Evolutionary conservation across 2,888 invertebrate genomes (phyloP), one percentile per base, ranked within the genome.

Genomic region (Itoplectis maculator): DNA sequence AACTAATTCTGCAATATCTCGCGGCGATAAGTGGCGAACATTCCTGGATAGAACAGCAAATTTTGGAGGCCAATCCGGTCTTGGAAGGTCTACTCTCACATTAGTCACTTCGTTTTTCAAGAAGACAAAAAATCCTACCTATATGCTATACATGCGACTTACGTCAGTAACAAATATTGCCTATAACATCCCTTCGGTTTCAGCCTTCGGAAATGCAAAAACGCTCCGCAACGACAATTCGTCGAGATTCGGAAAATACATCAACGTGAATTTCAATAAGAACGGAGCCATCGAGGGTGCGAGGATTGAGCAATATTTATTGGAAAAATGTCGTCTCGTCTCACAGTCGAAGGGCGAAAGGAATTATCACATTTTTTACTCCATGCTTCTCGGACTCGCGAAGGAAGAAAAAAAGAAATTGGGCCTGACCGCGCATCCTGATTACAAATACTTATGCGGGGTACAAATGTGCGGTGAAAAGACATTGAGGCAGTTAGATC

Each of bases 11-110:
- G 0, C 98, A 99, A 93, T 99, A 98, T 92, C 93, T 99, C 88
- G 98, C 99, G 0, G 97, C 98, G 0, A 97, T 97, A 11, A 98
- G 97, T 91, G 98, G 98, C 0, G 98, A 98, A 90, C 98, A 98
- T 93, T 98, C 98, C 0, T 98, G 98, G 98, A 98, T 99, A 81
- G 99, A 99, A 92, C 98, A 99, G 90, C 99, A 99, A 93, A 98
- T 99, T 81, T 95, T 99, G 85, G 98, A 99, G 93, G 97, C 99
- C 0, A 99, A 99, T 94, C 98, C 99, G 0, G 97, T 99, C 87
- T 94, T 99, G 90, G 99, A 99, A 95, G 95, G 95, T 95, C 37
- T 6, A n/a, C 3, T 29, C 3, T 29, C 29, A 29, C 29, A 29
- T 2, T 29, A 47, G 45, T 76, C 11, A 49, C 0, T 66, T 66